A percentile compares a stretch with the other conserved stretches of the same genome.
Conservation (phyloP, 1,140 invertebrate genomes). For the Stegodyphus dumicola region DNA sequence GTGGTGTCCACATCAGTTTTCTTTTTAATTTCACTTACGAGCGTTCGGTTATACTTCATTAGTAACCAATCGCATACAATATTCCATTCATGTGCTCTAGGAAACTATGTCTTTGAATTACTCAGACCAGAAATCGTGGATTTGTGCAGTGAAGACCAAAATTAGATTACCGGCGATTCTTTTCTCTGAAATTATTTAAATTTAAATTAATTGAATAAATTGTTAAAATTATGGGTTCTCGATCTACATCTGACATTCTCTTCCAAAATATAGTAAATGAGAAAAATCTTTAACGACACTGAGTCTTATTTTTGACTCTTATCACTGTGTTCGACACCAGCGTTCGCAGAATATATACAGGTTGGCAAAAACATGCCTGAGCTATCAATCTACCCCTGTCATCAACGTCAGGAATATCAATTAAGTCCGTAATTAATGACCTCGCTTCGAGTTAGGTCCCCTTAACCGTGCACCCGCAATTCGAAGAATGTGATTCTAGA, state of each 20-base stretch:
- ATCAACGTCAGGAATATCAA: slow-evolving; percentile 32
- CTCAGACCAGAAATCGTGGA: too few relatives aligned
- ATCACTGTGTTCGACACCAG: not conserved
- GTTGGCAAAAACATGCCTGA: too few relatives aligned
- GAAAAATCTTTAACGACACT: not conserved
- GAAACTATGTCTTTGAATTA: too few relatives aligned
- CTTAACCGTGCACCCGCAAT: slow-evolving; percentile 9
- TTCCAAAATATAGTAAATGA: not conserved
- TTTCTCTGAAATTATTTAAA: too few relatives aligned
- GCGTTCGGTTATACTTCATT: too few relatives aligned
- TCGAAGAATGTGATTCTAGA: not conserved
- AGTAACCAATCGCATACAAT: too few relatives aligned
- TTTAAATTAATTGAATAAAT: not conserved
- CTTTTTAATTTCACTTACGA: too few relatives aligned
- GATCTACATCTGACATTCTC: not conserved
- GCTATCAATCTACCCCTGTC: slow-evolving; percentile 26
- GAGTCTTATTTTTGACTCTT: not conserved
- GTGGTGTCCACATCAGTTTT: too few relatives aligned
- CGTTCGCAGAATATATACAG: too few relatives aligned
- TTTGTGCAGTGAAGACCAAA: too few relatives aligned
- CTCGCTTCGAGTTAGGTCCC: slow-evolving; percentile 14
- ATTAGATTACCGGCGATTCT: too few relatives aligned
- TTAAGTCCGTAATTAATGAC: slow-evolving; percentile 49
- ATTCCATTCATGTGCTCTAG: too few relatives aligned
- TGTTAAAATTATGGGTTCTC: not conserved